These are phyloP conservation scores for Gymnocephalus cernua DNA, from an alignment of 2,113 vertebrate genomes.

Conservation along the genomic window DNA sequence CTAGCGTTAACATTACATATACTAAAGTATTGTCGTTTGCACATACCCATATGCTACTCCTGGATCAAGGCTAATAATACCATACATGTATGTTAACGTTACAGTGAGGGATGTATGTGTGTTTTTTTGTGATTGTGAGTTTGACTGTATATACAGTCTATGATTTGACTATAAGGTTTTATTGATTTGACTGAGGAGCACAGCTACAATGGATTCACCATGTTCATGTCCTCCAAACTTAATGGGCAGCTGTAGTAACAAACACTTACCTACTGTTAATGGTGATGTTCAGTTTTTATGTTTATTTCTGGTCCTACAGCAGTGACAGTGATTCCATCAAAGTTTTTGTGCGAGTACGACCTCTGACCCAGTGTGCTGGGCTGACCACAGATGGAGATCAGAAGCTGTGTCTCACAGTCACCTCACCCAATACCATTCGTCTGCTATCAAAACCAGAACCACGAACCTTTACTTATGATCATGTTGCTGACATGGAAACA, in stretches of 20 bases:
- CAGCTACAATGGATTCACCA: neutral
- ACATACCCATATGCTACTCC: neutral
- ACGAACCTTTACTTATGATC: conserved; percentile 93
- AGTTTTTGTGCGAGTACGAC: conserved; percentile 93
- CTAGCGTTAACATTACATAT: neutral
- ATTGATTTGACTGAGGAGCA: neutral
- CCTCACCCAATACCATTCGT: conserved; percentile 88
- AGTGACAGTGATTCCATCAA: conserved; percentile 93
- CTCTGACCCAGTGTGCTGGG: conserved; percentile 82
- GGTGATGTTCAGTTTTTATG: neutral
- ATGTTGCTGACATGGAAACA: conserved; percentile 92
- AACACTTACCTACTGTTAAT: neutral
- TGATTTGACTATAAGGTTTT: neutral
- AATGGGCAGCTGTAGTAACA: neutral
- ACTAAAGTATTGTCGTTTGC: neutral
- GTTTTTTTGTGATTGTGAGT: neutral
- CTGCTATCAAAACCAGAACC: conserved; percentile 94
- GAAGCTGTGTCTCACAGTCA: conserved; percentile 88
- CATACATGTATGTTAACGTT: too few relatives aligned
- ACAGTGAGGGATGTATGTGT: too few relatives aligned
- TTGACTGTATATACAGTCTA: too few relatives aligned
- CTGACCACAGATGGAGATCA: conserved; percentile 87
- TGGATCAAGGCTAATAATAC: neutral
- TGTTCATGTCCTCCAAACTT: neutral
- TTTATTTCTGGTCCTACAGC: conserved; percentile 60